Evolutionary conservation across 2,797 vertebrate genomes (phyloP).

Genomic region (Linurgus olivaceus): DNA sequence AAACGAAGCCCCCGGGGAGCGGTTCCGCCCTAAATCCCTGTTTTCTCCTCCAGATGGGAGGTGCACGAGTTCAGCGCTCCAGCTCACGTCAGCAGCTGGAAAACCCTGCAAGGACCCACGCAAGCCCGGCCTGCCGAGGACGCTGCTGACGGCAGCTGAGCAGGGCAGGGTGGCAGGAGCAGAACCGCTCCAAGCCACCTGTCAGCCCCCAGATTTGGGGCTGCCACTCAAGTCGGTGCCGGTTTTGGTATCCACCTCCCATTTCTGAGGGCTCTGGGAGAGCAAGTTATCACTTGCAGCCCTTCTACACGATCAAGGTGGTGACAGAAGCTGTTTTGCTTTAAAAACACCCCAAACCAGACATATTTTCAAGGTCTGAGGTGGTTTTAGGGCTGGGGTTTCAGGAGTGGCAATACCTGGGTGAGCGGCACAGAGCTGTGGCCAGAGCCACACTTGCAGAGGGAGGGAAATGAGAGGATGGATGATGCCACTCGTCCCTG

Average conservation of each 20-base stretch:
- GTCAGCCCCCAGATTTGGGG: neutral
- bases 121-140: neutral
- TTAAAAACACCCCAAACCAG: fast-evolving
- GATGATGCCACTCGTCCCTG: fast-evolving
- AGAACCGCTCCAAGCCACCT: fast-evolving
- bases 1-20: neutral
- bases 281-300: neutral
- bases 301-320: fast-evolving
- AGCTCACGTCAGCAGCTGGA: neutral
- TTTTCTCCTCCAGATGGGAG: neutral
- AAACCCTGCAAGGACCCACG: neutral
- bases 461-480: neutral
- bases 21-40: neutral
- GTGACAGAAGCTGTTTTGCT: neutral
- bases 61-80: neutral
- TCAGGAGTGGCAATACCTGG: neutral
- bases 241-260: neutral
- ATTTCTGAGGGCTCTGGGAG: fast-evolving
- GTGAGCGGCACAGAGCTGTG: neutral
- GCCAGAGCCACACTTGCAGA: neutral
- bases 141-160: neutral
- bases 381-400: neutral
- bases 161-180: neutral
- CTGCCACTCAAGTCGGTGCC: fast-evolving
- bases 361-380: neutral